phyloP scores from a whole-genome alignment of 1,140 invertebrate species.

The Drosophila lacertosa region DNA sequence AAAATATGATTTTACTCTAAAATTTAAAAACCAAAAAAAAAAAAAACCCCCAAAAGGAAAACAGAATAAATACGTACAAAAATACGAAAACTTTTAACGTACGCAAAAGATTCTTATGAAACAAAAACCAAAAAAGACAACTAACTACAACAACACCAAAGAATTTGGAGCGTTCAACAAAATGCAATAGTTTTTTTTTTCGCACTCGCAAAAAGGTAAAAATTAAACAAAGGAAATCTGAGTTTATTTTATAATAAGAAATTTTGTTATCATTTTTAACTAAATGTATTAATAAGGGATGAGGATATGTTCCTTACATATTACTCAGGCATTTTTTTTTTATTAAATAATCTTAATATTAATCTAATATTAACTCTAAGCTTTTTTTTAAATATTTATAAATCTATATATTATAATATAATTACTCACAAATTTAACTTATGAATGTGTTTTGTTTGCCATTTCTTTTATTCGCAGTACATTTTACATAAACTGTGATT shows the following conservation, averaged over 20 bases:
- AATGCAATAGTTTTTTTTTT: conserved; percentile 75
- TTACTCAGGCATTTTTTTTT: too few relatives aligned
- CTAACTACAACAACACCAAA: conserved; percentile 26
- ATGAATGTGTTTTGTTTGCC: not conserved
- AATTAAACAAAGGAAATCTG: too few relatives aligned
- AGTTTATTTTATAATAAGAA: too few relatives aligned
- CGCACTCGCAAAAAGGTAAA: conserved; percentile 74
- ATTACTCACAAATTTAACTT: too few relatives aligned
- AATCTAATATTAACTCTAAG: too few relatives aligned
- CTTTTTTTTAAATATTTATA: too few relatives aligned
- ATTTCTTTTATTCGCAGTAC: conserved; percentile 62
- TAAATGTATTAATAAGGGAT: too few relatives aligned
- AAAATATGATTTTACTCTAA: conserved; percentile 72
- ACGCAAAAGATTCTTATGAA: conserved; percentile 72
- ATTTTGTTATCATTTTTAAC: too few relatives aligned
- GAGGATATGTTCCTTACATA: too few relatives aligned
- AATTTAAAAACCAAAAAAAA: conserved; percentile 27
- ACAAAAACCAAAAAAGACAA: conserved; percentile 43
- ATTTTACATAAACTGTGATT: conserved; percentile 83
- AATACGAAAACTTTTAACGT: conserved; percentile 25
- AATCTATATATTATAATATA: too few relatives aligned
- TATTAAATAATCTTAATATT: too few relatives aligned
- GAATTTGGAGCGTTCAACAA: conserved; percentile 59
- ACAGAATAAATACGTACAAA: conserved; percentile 45
- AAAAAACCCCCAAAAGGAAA: conserved; percentile 10